A percentile compares a stretch with the other conserved stretches of the same genome.
Evolutionary conservation across 1,140 invertebrate genomes (phyloP).

Genomic region (Drosophila serrata): DNA sequence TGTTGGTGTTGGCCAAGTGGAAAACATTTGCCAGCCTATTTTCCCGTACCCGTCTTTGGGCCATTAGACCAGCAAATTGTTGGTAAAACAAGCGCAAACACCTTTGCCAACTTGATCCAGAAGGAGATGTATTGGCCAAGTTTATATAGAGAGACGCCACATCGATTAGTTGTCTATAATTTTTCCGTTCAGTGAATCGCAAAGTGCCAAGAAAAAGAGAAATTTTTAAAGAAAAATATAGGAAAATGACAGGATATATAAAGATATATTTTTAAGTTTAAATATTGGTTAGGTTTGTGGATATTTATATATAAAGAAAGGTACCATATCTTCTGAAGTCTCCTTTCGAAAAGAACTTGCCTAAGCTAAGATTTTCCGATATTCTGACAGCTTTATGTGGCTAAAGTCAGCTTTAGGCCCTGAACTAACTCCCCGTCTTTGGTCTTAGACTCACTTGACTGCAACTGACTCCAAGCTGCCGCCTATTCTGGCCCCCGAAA

Average conservation of each 20-base stretch:
- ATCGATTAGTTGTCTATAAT: constrained; percentile 84
- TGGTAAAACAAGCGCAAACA: constrained; percentile 83
- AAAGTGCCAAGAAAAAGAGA: constrained; percentile 41
- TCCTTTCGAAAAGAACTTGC: background rate
- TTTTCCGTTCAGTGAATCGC: constrained; percentile 83
- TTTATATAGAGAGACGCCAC: constrained; percentile 25
- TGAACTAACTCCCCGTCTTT: constrained; percentile 55
- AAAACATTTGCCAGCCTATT: constrained; percentile 76
- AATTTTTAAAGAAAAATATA: background rate
- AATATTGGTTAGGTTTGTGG: background rate
- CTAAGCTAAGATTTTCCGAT: constrained; percentile 13
- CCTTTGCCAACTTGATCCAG: constrained; percentile 56
- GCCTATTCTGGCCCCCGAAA: constrained; percentile 49
- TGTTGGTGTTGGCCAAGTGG: constrained; percentile 72
- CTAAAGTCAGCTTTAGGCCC: constrained; percentile 53
- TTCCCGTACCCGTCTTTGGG: constrained; percentile 15
- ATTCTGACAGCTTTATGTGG: constrained; percentile 13
- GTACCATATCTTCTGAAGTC: too few species aligned
- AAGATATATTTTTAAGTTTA: background rate
- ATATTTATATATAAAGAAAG: too few species aligned
- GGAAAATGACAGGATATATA: background rate
- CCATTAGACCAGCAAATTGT: constrained; percentile 76
- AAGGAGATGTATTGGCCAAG: constrained; percentile 34
- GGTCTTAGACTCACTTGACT: constrained; percentile 62
- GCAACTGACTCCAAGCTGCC: constrained; percentile 37